A percentile compares a stretch with the other conserved stretches of the same genome.
Conservation (phyloP, 2,888 invertebrate genomes). For the Gandaritis pyraliata region DNA sequence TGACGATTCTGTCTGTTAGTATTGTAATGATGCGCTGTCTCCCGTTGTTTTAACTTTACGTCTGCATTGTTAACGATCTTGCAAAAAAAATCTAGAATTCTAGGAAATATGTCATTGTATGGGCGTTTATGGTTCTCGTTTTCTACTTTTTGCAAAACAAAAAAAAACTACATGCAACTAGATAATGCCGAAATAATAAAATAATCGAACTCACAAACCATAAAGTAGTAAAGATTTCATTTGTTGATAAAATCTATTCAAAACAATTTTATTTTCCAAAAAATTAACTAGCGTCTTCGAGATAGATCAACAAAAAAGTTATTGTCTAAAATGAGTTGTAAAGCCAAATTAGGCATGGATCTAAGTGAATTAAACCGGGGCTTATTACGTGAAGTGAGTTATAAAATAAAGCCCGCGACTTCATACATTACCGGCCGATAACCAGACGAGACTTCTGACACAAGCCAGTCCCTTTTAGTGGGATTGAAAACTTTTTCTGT, state of each 20-base stretch:
- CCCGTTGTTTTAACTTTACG: background rate
- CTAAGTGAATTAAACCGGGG: constrained; percentile 77
- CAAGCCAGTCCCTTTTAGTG: constrained; percentile 85
- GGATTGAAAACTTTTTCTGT: constrained; percentile 85
- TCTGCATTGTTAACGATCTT: background rate
- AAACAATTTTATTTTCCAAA: too few species aligned
- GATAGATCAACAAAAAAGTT: constrained; percentile 28
- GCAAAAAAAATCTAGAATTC: background rate
- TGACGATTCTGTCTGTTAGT: constrained; percentile 62
- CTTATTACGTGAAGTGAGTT: constrained; percentile 83
- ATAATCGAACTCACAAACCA: too few species aligned
- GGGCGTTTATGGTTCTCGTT: too few species aligned
- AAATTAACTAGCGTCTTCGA: too few species aligned
- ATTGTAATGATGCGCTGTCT: constrained; percentile 24
- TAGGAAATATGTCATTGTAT: too few species aligned
- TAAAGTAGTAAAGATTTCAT: too few species aligned
- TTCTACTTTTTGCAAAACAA: too few species aligned
- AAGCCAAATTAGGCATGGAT: constrained; percentile 65
- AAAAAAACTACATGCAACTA: too few species aligned
- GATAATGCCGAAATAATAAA: too few species aligned
- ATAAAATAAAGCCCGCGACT: constrained; percentile 82
- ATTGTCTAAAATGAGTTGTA: constrained; percentile 47
- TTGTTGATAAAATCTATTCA: too few species aligned
- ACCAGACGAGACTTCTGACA: constrained; percentile 84
- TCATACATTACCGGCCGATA: constrained; percentile 85